phyloP scores from a whole-genome alignment of 2,113 vertebrate genomes.

The Protomyctophum bolini region DNA sequence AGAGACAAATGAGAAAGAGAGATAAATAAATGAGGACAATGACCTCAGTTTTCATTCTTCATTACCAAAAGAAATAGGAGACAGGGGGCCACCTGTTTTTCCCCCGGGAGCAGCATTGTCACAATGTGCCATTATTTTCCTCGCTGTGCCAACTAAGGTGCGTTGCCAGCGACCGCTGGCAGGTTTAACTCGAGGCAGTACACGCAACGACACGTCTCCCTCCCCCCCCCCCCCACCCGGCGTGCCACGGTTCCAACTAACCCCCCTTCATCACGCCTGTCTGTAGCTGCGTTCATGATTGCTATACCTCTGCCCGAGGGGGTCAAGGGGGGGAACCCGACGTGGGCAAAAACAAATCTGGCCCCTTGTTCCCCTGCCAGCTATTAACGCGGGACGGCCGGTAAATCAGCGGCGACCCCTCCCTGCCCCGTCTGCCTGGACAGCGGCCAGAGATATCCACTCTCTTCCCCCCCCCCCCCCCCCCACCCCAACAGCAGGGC shows the following conservation, averaged over 20 bases:
- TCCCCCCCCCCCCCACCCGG: slow-evolving; percentile 46
- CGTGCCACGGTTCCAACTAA: too few relatives aligned
- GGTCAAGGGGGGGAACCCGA: slow-evolving; percentile 47
- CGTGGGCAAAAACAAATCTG: slow-evolving; percentile 63
- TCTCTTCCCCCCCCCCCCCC: slow-evolving; percentile 33
- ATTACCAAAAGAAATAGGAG: slow-evolving; percentile 47
- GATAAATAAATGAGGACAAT: slow-evolving; percentile 29
- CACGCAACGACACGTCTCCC: slow-evolving; percentile 13
- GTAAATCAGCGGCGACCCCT: slow-evolving; percentile 72
- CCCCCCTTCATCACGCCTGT: slow-evolving; percentile 49
- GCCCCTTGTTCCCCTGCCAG: slow-evolving; percentile 52
- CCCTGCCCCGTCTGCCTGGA: slow-evolving; percentile 63
- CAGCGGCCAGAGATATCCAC: slow-evolving; percentile 67
- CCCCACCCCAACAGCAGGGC: slow-evolving; percentile 20
- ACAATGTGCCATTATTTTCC: slow-evolving; percentile 65
- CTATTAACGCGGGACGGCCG: slow-evolving; percentile 50
- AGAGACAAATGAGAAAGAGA: not conserved
- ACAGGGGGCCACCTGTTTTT: slow-evolving; percentile 59
- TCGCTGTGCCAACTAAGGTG: slow-evolving; percentile 58
- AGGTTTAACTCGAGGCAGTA: slow-evolving; percentile 57
- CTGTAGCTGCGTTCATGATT: slow-evolving; percentile 32
- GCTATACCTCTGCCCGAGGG: slow-evolving; percentile 43
- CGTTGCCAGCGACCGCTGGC: slow-evolving; percentile 62
- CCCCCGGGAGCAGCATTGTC: slow-evolving; percentile 63
- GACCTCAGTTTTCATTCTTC: slow-evolving; percentile 65